These are phyloP conservation scores for Nymphalis urticae DNA, from an alignment of 2,888 invertebrate species.

Conservation along the genomic window DNA sequence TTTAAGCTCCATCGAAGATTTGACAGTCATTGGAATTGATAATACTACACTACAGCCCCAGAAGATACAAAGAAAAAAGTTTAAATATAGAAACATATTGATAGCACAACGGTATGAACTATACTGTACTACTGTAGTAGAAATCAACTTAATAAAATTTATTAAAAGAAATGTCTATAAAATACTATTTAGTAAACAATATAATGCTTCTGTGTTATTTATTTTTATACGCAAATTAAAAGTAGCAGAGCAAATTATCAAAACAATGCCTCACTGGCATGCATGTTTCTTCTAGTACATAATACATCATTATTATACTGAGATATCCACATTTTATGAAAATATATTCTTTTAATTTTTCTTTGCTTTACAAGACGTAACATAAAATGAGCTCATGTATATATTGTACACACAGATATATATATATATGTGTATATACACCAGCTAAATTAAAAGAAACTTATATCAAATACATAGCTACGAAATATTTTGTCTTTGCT, in stretches of 20 bases:
- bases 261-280: constrained; percentile 27
- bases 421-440: no score
- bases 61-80: constrained; percentile 5
- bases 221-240: constrained; percentile 1
- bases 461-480: no score
- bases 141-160: not conserved
- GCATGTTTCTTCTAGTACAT: constrained; percentile 9
- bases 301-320: constrained; percentile 15
- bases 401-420: no score
- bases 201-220: not conserved
- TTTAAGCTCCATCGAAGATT: not conserved
- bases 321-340: constrained; percentile 16
- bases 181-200: constrained; percentile 1
- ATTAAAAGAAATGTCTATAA: constrained; percentile 3
- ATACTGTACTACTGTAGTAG: not conserved
- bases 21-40: not conserved
- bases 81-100: not conserved
- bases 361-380: no score
- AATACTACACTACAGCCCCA: constrained; percentile 6
- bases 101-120: not conserved
- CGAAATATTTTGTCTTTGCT: no score
- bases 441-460: no score
- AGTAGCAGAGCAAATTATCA: constrained; percentile 23
- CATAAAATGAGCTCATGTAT: no score
- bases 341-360: not conserved